Evolutionary conservation across 2,797 vertebrate genomes (phyloP).

Genomic region (Periophthalmus magnuspinnatus): DNA sequence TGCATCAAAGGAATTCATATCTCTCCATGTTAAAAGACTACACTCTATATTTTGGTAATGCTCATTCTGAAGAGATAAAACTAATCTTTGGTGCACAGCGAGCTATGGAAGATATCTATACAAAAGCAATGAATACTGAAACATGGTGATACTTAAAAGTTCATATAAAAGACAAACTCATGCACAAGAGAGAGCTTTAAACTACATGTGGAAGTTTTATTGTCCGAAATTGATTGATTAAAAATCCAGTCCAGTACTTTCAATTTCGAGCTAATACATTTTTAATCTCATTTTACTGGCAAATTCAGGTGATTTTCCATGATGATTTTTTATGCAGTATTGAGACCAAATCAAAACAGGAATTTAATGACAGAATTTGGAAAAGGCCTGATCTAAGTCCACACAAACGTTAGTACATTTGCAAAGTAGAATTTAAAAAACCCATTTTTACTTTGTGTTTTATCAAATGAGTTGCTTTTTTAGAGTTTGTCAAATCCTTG

Average conservation of each 20-base stretch:
- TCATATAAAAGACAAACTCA: not conserved
- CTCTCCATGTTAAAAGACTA: conserved; percentile 34
- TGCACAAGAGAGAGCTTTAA: not conserved
- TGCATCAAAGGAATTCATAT: conserved; percentile 38
- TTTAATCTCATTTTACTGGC: not conserved
- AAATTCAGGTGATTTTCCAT: not conserved
- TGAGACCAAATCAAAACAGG: not conserved
- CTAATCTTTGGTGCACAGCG: conserved; percentile 39
- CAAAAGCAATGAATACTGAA: not conserved
- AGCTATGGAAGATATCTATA: conserved; percentile 25
- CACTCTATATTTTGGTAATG: conserved; percentile 37
- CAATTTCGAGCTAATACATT: not conserved
- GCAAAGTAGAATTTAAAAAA: no score
- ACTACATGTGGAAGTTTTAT: not conserved
- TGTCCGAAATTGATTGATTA: not conserved
- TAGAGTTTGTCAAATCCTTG: no score
- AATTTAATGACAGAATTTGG: not conserved
- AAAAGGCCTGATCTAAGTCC: not conserved
- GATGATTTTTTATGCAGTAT: not conserved
- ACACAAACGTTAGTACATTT: no score
- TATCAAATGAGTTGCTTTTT: no score
- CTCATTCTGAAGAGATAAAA: conserved; percentile 51
- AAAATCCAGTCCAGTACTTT: not conserved
- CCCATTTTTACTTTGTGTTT: no score
- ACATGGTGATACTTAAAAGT: not conserved